Evolutionary conservation across 2,113 vertebrate species (phyloP), one percentile per base, ranked within the genome.

Genomic region (Anarrhichthys ocellatus): DNA sequence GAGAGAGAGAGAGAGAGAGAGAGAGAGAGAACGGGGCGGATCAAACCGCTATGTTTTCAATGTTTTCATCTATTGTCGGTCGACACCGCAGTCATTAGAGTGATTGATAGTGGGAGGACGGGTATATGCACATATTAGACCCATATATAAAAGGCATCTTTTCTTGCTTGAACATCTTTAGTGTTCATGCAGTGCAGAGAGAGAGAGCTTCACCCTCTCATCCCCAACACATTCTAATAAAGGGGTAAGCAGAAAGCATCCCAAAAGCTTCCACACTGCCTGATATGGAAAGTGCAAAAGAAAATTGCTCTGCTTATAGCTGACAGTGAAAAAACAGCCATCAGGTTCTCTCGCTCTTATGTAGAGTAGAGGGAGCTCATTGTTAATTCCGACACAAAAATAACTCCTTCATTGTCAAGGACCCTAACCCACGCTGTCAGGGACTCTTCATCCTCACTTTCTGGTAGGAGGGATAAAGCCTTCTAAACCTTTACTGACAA

Each of bases 31-130:
- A 63, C 1, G 2, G 32, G 24, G 59, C 9, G 1, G 14, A 83
- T 76, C 42, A 24, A 29, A 65, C 82, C 61, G 44, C 44, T 61
- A 36, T 46, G 50, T 85, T 34, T 4, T 61, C 22, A 54, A n/a
- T n/a, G n/a, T n/a, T n/a, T n/a, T n/a, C n/a, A n/a, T 66, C n/a
- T n/a, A 59, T 24, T 69, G 38, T 73, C 46, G 50, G 54, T 34
- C 3, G 9, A 61, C 22, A 48, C 9, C 56, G 48, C 52, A 54
- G 62, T 32, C 11, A 67, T 50, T 22, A 5, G 17, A 52, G 29
- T 69, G 36, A 72, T 56, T 59, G 1, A 66, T 8, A 29, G 40
- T 48, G n/a, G 69, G 48, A 54, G 64, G 69, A 68, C 4, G 46
- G 24, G n/a, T 59, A 56, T 59, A 29, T 50, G 24, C 38, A 10